Evolutionary conservation across 2,113 vertebrate species (phyloP).

Genomic region (Sphaerodactylus townsendi): DNA sequence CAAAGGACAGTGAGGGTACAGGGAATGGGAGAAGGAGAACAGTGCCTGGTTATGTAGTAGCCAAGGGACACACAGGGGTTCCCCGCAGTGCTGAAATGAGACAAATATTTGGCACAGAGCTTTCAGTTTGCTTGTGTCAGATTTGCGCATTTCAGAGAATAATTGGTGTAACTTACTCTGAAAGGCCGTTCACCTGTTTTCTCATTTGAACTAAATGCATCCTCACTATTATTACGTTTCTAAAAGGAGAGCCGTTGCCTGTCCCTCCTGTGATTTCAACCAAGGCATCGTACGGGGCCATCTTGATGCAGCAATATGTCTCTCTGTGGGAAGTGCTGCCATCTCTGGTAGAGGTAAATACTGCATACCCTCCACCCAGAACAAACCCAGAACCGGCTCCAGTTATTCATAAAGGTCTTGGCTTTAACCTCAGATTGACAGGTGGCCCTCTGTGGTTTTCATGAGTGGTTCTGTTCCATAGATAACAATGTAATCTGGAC

Average conservation of each 20-base stretch:
- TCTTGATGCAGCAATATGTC: constrained; percentile 76
- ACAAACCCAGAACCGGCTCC: not conserved
- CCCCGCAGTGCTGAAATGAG: no score
- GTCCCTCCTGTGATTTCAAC: constrained; percentile 66
- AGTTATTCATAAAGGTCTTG: not conserved
- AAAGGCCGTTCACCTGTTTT: not conserved
- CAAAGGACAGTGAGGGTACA: not conserved
- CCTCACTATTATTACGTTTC: constrained; percentile 8
- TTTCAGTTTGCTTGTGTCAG: not conserved
- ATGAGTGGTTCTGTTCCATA: not conserved
- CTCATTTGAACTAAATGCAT: not conserved
- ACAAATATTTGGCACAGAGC: not conserved
- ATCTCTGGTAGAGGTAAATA: constrained; percentile 74
- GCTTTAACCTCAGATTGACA: not conserved
- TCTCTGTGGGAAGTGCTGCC: constrained; percentile 86
- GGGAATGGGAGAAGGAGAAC: no score
- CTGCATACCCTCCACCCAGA: no score
- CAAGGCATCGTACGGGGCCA: constrained; percentile 67
- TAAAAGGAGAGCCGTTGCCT: constrained; percentile 67
- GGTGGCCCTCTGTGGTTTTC: not conserved
- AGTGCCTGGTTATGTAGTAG: no score
- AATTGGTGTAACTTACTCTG: not conserved
- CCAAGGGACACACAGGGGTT: not conserved
- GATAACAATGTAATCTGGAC: not conserved
- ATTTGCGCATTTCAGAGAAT: not conserved